These are phyloP conservation scores for Ametastegia equiseti DNA, from an alignment of 2,888 invertebrate genomes.

Conservation along the genomic window DNA sequence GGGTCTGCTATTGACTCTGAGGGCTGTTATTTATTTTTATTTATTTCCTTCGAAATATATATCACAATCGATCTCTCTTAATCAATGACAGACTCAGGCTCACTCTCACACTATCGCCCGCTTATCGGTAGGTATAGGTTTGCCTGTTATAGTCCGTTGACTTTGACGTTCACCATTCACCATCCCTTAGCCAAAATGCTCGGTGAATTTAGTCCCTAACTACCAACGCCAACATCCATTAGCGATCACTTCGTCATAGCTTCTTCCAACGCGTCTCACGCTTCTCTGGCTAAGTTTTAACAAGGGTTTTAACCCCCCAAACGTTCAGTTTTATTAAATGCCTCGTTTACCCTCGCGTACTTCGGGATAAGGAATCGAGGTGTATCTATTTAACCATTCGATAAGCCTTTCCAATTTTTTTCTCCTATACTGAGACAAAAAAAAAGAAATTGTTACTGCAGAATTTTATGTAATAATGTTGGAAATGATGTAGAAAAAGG, in stretches of 20 bases:
- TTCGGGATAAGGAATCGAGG: background rate
- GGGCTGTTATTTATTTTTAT: background rate
- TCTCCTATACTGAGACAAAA: background rate
- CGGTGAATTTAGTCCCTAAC: constrained; percentile 33
- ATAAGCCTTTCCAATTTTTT: background rate
- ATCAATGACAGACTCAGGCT: constrained; percentile 30
- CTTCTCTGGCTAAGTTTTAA: constrained; percentile 8
- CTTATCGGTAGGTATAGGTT: background rate
- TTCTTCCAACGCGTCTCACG: constrained; percentile 12
- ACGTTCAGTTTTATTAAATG: constrained; percentile 22
- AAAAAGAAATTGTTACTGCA: too few relatives aligned
- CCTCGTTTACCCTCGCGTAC: background rate
- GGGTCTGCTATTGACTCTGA: background rate
- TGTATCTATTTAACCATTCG: background rate
- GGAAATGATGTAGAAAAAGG: too few relatives aligned
- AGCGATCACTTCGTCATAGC: constrained; percentile 53
- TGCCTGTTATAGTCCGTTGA: background rate
- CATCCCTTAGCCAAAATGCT: background rate
- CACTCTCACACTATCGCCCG: background rate
- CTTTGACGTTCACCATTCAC: constrained; percentile 8
- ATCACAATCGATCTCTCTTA: constrained; percentile 50
- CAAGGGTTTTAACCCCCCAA: background rate
- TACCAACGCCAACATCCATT: constrained; percentile 39
- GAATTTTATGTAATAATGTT: too few relatives aligned
- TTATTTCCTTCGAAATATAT: constrained; percentile 20